phyloP scores from a whole-genome alignment of 35 echinoderm and acorn worm species.

The Stichopus chloronotus region DNA sequence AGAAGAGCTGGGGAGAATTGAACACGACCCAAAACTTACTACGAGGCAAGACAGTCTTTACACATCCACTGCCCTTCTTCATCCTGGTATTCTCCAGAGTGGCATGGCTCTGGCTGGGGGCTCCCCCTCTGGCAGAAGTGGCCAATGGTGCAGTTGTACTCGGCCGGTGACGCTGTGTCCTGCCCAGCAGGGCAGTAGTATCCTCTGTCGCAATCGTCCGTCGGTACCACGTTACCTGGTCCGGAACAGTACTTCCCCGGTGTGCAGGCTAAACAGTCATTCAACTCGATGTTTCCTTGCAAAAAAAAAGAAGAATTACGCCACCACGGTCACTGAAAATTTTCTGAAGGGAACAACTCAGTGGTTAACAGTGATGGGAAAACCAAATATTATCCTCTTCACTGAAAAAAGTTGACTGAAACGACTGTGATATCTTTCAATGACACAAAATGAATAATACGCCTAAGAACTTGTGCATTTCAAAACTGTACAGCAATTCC shows the following conservation, averaged over 20 bases:
- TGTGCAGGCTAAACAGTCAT: slow-evolving; percentile 82
- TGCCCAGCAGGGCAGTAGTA: slow-evolving; percentile 98
- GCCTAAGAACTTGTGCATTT: no score
- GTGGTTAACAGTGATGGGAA: neutral
- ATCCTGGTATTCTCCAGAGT: slow-evolving; percentile 91
- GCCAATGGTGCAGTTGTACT: slow-evolving; percentile 97
- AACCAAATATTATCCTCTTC: neutral
- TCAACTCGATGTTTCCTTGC: slow-evolving; percentile 73
- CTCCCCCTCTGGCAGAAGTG: slow-evolving; percentile 82
- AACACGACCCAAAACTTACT: slow-evolving; percentile 62
- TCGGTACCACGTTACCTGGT: slow-evolving; percentile 68
- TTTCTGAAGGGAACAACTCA: neutral
- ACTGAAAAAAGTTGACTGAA: no score
- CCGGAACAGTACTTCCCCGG: slow-evolving; percentile 88
- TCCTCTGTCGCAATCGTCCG: slow-evolving; percentile 81
- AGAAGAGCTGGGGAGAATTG: no score
- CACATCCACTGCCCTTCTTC: slow-evolving; percentile 77
- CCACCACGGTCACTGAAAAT: neutral
- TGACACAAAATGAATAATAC: no score
- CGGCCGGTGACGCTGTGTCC: slow-evolving; percentile 68
- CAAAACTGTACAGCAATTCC: no score
- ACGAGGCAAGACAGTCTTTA: slow-evolving; percentile 75
- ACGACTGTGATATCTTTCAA: no score
- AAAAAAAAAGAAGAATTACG: neutral
- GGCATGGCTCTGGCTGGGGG: slow-evolving; percentile 76